Evolutionary conservation across 2,113 vertebrate species (phyloP).

Genomic region (Narcine bancroftii): DNA sequence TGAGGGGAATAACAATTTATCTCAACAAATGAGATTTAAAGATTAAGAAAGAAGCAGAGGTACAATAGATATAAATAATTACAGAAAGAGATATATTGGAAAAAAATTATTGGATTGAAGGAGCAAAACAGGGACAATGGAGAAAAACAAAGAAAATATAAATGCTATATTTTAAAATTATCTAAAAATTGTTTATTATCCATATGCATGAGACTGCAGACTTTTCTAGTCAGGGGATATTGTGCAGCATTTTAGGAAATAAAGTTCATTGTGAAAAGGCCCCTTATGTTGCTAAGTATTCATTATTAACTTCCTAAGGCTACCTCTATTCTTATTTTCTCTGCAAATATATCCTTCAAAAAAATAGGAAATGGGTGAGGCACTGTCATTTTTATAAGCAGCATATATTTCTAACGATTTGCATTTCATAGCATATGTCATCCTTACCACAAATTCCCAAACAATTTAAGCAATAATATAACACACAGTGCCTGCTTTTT

Average conservation of each 20-base stretch:
- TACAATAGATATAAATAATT: background rate
- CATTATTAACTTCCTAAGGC: background rate
- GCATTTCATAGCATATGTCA: background rate
- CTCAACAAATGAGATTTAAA: background rate
- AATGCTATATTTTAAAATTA: background rate
- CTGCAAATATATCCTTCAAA: background rate
- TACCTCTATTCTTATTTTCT: background rate
- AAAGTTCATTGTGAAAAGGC: background rate
- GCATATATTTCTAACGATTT: background rate
- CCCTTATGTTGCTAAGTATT: background rate
- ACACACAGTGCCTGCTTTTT: no score
- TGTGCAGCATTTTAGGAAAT: background rate
- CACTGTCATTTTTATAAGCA: background rate
- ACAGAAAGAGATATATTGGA: background rate
- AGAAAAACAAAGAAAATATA: background rate
- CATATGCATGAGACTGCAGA: background rate
- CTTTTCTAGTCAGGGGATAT: background rate
- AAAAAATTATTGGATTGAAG: background rate
- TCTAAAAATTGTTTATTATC: background rate
- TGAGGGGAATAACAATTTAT: background rate
- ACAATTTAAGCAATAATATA: background rate
- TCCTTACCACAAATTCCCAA: background rate
- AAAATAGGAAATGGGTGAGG: background rate
- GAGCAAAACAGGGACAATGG: background rate
- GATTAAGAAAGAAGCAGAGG: background rate